A percentile compares a stretch with the other conserved stretches of the same genome.
Evolutionary conservation across 2,888 invertebrate species (phyloP).

Genomic region (Boloria euphrosyne): DNA sequence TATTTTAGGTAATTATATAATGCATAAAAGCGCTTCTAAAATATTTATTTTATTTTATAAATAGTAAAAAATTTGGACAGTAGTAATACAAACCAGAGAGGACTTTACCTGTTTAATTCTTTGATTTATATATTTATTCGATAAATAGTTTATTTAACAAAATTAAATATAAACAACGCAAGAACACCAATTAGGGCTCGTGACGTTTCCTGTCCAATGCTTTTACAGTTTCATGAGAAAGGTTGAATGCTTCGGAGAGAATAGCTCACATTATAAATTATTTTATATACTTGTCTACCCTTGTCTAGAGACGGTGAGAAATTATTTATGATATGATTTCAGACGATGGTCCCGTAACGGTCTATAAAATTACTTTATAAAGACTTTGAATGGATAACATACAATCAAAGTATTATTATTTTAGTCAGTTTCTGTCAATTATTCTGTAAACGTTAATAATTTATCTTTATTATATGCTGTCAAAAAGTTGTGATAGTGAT

Average conservation of each 20-base stretch:
- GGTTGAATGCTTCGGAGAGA: constrained; percentile 44
- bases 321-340: constrained; percentile 53
- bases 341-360: not conserved
- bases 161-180: not conserved
- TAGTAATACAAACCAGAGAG: too few relatives aligned
- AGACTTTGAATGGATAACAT: not conserved
- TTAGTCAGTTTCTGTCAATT: not conserved
- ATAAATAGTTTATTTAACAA: not conserved
- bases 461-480: too few relatives aligned
- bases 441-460: too few relatives aligned
- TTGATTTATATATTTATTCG: too few relatives aligned
- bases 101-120: too few relatives aligned
- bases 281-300: constrained; percentile 69
- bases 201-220: not conserved
- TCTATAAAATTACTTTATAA: too few relatives aligned
- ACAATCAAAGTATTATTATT: not conserved
- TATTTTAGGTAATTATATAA: too few relatives aligned
- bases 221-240: not conserved
- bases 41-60: too few relatives aligned
- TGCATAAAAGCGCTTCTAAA: too few relatives aligned
- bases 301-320: constrained; percentile 51
- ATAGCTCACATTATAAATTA: constrained; percentile 62
- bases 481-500: too few relatives aligned
- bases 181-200: not conserved
- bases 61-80: too few relatives aligned